Percentiles rank a stretch among this genome's conserved stretches.
Evolutionary conservation across 2,797 vertebrate genomes (phyloP).

Genomic region (Delichon dasypus): DNA sequence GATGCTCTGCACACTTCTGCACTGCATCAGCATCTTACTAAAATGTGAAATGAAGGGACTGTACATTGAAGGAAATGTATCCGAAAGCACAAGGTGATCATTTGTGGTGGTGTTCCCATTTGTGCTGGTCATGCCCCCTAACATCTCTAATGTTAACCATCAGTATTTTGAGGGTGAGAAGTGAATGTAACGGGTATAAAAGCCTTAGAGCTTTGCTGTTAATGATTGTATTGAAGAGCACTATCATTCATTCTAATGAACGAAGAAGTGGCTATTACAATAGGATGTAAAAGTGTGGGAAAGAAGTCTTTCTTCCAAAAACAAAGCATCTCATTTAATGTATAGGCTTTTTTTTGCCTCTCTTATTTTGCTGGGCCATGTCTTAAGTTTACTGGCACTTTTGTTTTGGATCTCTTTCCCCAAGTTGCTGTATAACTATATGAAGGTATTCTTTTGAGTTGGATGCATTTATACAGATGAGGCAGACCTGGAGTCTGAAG

Average conservation of each 20-base stretch:
- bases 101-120: conserved; percentile 79
- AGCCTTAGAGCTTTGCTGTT: conserved; percentile 75
- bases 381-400: conserved; percentile 80
- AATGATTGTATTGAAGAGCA: conserved; percentile 73
- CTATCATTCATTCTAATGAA: conserved; percentile 72
- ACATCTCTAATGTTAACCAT: conserved; percentile 69
- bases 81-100: conserved; percentile 77
- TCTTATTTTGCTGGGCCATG: conserved; percentile 74
- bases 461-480: conserved; percentile 68
- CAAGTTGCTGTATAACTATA: conserved; percentile 78
- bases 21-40: conserved; percentile 76
- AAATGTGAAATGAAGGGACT: conserved; percentile 81
- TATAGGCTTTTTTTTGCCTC: conserved; percentile 81
- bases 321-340: conserved; percentile 82
- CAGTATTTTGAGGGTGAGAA: conserved; percentile 79
- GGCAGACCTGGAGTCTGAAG: conserved; percentile 80
- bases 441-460: conserved; percentile 76
- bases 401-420: conserved; percentile 78
- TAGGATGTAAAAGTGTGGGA: conserved; percentile 67
- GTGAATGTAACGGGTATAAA: conserved; percentile 78
- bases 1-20: conserved; percentile 78
- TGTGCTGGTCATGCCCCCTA: conserved; percentile 78
- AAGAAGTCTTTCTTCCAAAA: conserved; percentile 69
- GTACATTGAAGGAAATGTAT: conserved; percentile 81
- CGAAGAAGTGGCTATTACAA: conserved; percentile 68